A percentile compares a stretch with the other conserved stretches of the same genome.
Conservation (phyloP, 1,140 invertebrate species). For the Tetragonula clypearis region DNA sequence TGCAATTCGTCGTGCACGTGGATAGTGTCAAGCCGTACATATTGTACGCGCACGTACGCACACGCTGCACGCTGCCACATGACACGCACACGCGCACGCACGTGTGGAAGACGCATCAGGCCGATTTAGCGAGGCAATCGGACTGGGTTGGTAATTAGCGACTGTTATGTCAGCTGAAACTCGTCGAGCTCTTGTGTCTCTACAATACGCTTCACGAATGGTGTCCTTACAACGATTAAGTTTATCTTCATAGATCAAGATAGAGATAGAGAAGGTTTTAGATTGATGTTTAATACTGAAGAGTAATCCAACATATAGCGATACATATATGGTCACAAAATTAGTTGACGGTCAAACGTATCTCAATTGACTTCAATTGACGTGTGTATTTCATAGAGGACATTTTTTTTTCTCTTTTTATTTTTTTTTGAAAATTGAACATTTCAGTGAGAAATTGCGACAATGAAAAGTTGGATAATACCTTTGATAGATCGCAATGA, state of each 20-base stretch:
- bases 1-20: constrained; percentile 34
- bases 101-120: constrained; percentile 59
- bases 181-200: constrained; percentile 53
- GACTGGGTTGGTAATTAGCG: constrained; percentile 73
- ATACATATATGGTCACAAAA: background rate
- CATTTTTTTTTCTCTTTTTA: too few relatives aligned
- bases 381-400: too few relatives aligned
- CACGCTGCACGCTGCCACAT: constrained; percentile 44
- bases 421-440: background rate
- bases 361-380: too few relatives aligned
- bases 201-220: constrained; percentile 13
- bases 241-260: background rate
- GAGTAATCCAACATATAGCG: too few relatives aligned
- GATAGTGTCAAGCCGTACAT: constrained; percentile 15
- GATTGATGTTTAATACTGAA: background rate
- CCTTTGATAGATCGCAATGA: too few relatives aligned
- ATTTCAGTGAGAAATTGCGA: background rate
- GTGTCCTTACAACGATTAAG: background rate
- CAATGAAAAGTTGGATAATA: too few relatives aligned
- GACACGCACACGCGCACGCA: constrained; percentile 53
- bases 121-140: constrained; percentile 66
- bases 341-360: too few relatives aligned
- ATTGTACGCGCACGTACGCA: constrained; percentile 19
- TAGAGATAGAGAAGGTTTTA: background rate
- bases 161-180: constrained; percentile 74